A percentile compares a stretch with the other conserved stretches of the same genome.
phyloP scores from a whole-genome alignment of 2,797 vertebrate species.

The Valencia hispanica region DNA sequence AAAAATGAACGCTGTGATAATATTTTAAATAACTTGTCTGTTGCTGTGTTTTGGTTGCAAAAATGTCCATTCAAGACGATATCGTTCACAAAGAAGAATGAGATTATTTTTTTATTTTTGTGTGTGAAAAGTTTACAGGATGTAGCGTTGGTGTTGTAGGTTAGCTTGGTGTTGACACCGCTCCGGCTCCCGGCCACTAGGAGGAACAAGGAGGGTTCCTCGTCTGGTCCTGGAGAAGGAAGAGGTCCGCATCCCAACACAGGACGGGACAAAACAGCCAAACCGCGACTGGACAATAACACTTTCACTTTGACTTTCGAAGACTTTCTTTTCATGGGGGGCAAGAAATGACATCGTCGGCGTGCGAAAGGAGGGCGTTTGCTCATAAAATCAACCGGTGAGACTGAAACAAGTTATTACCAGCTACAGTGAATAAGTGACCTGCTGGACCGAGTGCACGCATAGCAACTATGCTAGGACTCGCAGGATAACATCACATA shows the following conservation, averaged over 20 bases:
- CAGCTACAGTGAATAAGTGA: conserved; percentile 41
- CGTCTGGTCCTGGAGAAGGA: conserved; percentile 72
- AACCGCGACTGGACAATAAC: conserved; percentile 29
- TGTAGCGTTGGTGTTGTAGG: fast-evolving
- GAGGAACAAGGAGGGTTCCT: conserved; percentile 72
- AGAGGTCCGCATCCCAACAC: conserved; percentile 59
- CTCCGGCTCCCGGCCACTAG: conserved; percentile 77
- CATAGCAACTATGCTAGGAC: conserved; percentile 66
- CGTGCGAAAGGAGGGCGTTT: conserved; percentile 89
- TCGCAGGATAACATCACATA: conserved; percentile 14
- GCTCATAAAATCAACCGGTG: conserved; percentile 94
- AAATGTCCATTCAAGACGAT: fast-evolving
- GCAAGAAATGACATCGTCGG: conserved; percentile 80
- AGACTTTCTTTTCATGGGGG: conserved; percentile 72
- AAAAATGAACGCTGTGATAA: neutral
- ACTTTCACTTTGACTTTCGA: conserved; percentile 48
- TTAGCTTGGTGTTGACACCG: neutral
- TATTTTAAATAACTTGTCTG: neutral
- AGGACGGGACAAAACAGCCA: conserved; percentile 48
- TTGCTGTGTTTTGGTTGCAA: neutral
- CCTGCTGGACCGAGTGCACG: conserved; percentile 49
- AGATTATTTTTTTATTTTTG: conserved; percentile 50
- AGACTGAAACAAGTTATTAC: conserved; percentile 59
- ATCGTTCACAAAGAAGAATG: fast-evolving
- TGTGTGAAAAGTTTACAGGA: conserved; percentile 40